Evolutionary conservation across 2,888 invertebrate genomes (phyloP), one percentile per base, ranked within the genome.

Genomic region (Anoncus sp.): DNA sequence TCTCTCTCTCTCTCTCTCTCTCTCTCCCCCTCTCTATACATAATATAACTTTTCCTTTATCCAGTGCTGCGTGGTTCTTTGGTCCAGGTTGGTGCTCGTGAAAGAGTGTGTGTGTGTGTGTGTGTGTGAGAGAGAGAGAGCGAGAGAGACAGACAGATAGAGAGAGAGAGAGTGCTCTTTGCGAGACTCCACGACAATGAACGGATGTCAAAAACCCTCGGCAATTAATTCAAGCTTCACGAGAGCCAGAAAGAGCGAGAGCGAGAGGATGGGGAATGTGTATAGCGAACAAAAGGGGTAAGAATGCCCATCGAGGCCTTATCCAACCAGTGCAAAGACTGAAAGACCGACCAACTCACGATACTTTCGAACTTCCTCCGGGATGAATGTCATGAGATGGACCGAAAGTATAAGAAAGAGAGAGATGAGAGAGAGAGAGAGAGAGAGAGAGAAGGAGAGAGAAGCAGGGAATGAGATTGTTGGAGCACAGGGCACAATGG

Each of bases 171-270:
- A 38, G 40, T 84, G 83, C 82, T 84, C 84, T 65, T 55, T 62
- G 60, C 27, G 14, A 38, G 22, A 49, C 71, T 69, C 75, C 82
- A 77, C 80, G 84, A 86, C 86, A 88, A 87, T 89, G 88, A 89
- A 89, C 87, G 87, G 86, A 89, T 88, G 90, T 90, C 90, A 90
- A 90, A 89, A 90, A 90, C 85, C 88, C 88, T 45, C 85, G 87
- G 88, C 90, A 90, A 90, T 90, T 90, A 90, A 90, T 90, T 90
- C 88, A 87, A 83, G 71, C 83, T 84, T 85, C 83, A 80, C 80
- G 81, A 81, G 85, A 60, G 66, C 31, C 24, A 47, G 31, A 53
- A 47, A 40, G 16, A 47, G 62, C 27, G 31, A 57, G 40, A 43
- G 57, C 20, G n/a, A 53, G 35, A 10, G 53, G 38, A 20, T 14